A percentile compares a stretch with the other conserved stretches of the same genome.
Conservation (phyloP, 2,888 invertebrate genomes). For the Endomychus coccineus region DNA sequence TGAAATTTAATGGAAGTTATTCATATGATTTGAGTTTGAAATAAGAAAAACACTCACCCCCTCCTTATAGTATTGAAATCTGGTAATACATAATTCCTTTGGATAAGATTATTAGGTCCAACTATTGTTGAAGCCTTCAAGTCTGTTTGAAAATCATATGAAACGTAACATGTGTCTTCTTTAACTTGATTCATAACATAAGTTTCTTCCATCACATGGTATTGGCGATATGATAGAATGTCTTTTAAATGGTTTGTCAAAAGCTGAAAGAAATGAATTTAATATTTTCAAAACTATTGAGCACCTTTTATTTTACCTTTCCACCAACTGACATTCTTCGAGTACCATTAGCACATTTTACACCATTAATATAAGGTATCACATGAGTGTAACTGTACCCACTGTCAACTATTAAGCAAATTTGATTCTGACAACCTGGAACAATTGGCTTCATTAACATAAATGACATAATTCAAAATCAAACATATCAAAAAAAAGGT, state of each 20-base stretch:
- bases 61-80: constrained; percentile 87
- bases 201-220: constrained; percentile 98
- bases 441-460: too few species aligned
- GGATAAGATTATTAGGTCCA: constrained; percentile 60
- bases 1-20: not conserved
- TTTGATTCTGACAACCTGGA: constrained; percentile 18
- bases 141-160: constrained; percentile 73
- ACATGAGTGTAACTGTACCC: constrained; percentile 96
- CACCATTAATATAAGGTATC: constrained; percentile 75
- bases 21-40: constrained; percentile 2
- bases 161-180: constrained; percentile 94
- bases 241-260: constrained; percentile 97
- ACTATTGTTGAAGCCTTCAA: constrained; percentile 60
- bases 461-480: too few species aligned
- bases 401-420: constrained; percentile 73
- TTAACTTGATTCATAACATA: constrained; percentile 98
- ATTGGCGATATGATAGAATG: constrained; percentile 88
- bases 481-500: too few species aligned
- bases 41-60: constrained; percentile 50
- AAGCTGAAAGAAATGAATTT: constrained; percentile 22
- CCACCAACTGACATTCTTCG: constrained; percentile 91
- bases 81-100: constrained; percentile 89
- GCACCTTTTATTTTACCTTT: constrained; percentile 53
- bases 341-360: constrained; percentile 57
- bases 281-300: constrained; percentile 4